Evolutionary conservation across 2,113 vertebrate species (phyloP).

Genomic region (Mastomys natalensis): DNA sequence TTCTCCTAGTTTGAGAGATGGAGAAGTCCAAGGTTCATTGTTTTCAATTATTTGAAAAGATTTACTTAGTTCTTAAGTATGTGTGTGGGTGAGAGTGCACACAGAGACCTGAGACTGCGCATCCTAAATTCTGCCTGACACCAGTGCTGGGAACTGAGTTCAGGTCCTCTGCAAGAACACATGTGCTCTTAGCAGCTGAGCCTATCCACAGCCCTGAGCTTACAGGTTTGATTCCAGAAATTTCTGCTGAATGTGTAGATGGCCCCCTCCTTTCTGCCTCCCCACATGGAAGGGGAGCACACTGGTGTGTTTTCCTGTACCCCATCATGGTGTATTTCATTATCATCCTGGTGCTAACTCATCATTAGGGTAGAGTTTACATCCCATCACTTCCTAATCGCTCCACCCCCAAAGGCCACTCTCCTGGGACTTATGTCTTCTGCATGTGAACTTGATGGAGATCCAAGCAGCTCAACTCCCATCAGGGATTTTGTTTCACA

Average conservation of each 20-base stretch:
- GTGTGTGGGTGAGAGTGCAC: rapidly evolving
- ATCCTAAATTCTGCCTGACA: neutral
- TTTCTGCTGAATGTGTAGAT: neutral
- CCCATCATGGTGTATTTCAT: no score
- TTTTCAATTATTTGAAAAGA: neutral
- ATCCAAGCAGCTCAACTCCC: neutral
- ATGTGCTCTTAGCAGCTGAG: neutral
- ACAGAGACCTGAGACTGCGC: neutral
- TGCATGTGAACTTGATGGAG: neutral
- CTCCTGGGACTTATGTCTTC: no score
- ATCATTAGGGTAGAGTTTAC: no score
- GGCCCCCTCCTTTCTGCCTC: neutral
- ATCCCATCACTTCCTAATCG: neutral
- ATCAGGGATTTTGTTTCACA: neutral
- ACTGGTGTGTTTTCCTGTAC: neutral
- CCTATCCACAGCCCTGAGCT: neutral
- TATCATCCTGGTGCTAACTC: neutral
- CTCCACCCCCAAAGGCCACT: neutral
- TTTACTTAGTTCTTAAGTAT: neutral
- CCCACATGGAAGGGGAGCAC: neutral
- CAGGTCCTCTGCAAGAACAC: no score
- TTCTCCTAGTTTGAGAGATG: neutral
- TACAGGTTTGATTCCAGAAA: neutral
- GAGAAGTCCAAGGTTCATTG: neutral
- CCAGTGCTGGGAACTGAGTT: neutral